Evolutionary conservation across 92 coral and sea anemone species (phyloP).

Genomic region (Umimayanthus chanpuru): DNA sequence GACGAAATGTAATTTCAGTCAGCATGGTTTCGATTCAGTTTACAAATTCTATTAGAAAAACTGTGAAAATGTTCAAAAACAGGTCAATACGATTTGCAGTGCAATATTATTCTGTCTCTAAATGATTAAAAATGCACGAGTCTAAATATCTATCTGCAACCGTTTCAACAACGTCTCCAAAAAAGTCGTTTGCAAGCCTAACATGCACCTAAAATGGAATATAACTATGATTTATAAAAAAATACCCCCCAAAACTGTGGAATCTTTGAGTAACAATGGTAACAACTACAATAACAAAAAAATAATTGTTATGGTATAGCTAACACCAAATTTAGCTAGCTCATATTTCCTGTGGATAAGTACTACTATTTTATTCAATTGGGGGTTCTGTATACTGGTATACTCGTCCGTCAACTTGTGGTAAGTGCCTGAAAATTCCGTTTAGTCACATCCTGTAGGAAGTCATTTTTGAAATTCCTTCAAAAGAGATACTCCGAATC

Average conservation of each 20-base stretch:
- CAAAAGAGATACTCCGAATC: background rate
- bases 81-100: no score
- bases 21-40: background rate
- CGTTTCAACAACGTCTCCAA: background rate
- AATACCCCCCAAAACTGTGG: background rate
- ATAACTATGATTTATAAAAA: background rate
- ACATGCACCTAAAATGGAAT: background rate
- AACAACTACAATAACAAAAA: background rate
- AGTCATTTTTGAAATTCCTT: background rate
- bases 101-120: background rate
- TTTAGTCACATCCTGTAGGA: background rate
- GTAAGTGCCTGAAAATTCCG: background rate
- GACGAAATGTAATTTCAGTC: background rate
- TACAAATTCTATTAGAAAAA: no score
- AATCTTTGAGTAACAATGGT: background rate
- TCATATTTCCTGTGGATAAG: background rate
- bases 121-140: slow-evolving; percentile 15
- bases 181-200: slow-evolving; percentile 17
- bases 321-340: background rate
- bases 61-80: no score
- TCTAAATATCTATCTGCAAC: slow-evolving; percentile 9
- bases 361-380: background rate
- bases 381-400: background rate
- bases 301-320: background rate
- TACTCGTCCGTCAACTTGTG: background rate